These are phyloP conservation scores for Diplogasteroides magnus DNA, from an alignment of 1,140 invertebrate species.

Conservation along the genomic window DNA sequence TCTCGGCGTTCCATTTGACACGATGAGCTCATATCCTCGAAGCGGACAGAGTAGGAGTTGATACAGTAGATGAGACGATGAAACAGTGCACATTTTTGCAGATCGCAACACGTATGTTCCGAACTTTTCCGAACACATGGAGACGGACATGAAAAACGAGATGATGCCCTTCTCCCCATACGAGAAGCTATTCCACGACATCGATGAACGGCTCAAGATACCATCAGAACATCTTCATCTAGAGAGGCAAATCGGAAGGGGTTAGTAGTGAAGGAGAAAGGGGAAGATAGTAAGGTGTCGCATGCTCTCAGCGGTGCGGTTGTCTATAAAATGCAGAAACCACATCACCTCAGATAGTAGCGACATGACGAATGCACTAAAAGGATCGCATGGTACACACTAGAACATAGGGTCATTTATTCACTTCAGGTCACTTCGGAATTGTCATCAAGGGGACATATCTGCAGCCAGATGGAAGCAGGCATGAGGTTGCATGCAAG, in stretches of 20 bases:
- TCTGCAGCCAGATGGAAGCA: not conserved
- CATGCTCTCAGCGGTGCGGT: too few species aligned
- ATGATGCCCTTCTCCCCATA: not conserved
- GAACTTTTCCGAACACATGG: not conserved
- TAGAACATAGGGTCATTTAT: too few species aligned
- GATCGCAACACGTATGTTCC: conserved; percentile 7
- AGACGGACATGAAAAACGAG: not conserved
- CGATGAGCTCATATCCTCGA: not conserved
- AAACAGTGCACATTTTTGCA: not conserved
- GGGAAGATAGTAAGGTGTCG: too few species aligned
- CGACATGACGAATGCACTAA: too few species aligned
- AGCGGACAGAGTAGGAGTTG: not conserved
- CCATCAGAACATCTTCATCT: not conserved
- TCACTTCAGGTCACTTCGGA: conserved; percentile 20
- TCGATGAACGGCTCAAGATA: conserved; percentile 15
- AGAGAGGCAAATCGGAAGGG: conserved; percentile 16
- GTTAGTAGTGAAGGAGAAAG: too few species aligned
- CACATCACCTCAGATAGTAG: too few species aligned
- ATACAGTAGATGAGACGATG: not conserved
- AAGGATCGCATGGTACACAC: too few species aligned
- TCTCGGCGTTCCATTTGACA: not conserved
- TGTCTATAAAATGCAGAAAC: too few species aligned
- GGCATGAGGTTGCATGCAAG: conserved; percentile 20
- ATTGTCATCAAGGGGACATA: conserved; percentile 18
- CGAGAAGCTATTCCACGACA: conserved; percentile 10